phyloP scores from a whole-genome alignment of 1,140 invertebrate species.

The Chelonus insularis region DNA sequence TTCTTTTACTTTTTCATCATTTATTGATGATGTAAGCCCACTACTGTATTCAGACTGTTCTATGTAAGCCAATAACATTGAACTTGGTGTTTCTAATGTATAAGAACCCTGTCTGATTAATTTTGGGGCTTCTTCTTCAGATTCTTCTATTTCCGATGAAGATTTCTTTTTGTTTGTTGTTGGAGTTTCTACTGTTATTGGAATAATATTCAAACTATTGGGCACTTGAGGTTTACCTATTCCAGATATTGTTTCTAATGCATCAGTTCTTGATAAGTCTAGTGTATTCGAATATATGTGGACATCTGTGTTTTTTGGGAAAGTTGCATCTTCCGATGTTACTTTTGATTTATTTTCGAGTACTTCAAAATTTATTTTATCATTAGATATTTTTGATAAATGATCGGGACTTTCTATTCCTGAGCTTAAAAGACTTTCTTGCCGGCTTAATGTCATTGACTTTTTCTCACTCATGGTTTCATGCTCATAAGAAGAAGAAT shows the following conservation, averaged over 20 bases:
- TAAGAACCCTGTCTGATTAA: slow-evolving; percentile 67
- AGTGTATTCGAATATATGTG: slow-evolving; percentile 42
- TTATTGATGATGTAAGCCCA: slow-evolving; percentile 56
- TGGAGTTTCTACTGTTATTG: slow-evolving; percentile 43
- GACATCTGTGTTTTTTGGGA: slow-evolving; percentile 35
- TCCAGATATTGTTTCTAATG: slow-evolving; percentile 42
- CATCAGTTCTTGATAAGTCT: slow-evolving; percentile 32
- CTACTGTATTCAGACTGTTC: slow-evolving; percentile 48
- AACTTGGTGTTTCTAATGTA: slow-evolving; percentile 65
- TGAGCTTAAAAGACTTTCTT: background rate
- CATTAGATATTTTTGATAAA: background rate
- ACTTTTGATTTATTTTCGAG: background rate
- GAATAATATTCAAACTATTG: slow-evolving; percentile 52
- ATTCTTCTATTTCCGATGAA: slow-evolving; percentile 18
- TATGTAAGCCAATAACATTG: slow-evolving; percentile 64
- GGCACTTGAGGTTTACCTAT: slow-evolving; percentile 53
- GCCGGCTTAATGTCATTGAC: background rate
- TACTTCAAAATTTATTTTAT: background rate
- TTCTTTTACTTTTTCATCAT: slow-evolving; percentile 55
- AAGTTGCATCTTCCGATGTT: slow-evolving; percentile 38
- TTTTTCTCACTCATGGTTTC: background rate
- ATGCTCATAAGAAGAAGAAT: background rate
- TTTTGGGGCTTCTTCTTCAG: slow-evolving; percentile 46
- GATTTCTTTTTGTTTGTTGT: slow-evolving; percentile 14
- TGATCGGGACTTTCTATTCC: background rate